Conservation (phyloP, 2,888 invertebrate species). For the Agrochola litura region DNA sequence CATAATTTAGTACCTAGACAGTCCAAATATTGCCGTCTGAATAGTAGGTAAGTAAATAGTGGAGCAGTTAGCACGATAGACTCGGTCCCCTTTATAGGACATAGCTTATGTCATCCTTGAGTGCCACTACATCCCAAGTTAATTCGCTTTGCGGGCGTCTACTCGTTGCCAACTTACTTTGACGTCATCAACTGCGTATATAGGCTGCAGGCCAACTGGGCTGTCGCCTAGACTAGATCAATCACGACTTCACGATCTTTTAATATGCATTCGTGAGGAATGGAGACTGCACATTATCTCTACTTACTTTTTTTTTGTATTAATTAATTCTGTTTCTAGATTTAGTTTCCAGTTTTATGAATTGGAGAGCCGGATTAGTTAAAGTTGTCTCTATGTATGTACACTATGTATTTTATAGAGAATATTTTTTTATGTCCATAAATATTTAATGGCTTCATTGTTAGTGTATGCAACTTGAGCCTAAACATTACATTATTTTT, state of each 20-base stretch:
- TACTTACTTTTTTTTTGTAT: not conserved
- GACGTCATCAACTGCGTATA: constrained; percentile 79
- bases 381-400: not conserved
- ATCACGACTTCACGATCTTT: constrained; percentile 64
- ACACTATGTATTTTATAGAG: not conserved
- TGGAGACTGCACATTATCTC: constrained; percentile 1
- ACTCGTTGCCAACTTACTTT: constrained; percentile 75
- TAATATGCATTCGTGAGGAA: constrained; percentile 29
- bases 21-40: constrained; percentile 33
- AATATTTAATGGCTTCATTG: not conserved
- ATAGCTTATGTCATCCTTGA: constrained; percentile 66
- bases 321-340: not conserved
- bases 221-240: constrained; percentile 65
- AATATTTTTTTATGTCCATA: not conserved
- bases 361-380: not conserved
- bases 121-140: constrained; percentile 68
- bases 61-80: constrained; percentile 49
- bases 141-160: constrained; percentile 73
- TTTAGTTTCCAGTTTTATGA: not conserved
- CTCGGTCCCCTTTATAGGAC: constrained; percentile 50
- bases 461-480: not conserved
- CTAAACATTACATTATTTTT: not conserved
- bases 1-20: constrained; percentile 23
- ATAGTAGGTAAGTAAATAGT: constrained; percentile 29
- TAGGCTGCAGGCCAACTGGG: constrained; percentile 77